Conservation (phyloP, 2,888 invertebrate genomes). For the Octonoba sinensis region DNA sequence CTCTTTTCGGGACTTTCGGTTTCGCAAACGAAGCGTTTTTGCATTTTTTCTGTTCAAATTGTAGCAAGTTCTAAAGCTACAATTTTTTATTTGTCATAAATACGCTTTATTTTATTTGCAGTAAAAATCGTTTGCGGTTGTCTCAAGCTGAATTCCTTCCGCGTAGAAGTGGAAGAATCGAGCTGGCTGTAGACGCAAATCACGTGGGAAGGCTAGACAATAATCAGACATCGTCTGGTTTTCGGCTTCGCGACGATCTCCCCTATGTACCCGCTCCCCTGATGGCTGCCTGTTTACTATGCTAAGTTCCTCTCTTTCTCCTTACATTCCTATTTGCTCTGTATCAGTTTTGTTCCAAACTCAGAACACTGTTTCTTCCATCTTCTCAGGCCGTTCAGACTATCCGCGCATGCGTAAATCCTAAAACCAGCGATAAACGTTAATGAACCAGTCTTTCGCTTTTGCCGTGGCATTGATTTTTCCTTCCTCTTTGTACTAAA, state of each 20-base stretch:
- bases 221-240: conserved; percentile 61
- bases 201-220: conserved; percentile 60
- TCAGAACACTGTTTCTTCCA: not conserved
- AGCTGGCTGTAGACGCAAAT: conserved; percentile 35
- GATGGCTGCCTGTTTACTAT: conserved; percentile 35
- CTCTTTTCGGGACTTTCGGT: too few species aligned
- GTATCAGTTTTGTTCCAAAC: conserved; percentile 47
- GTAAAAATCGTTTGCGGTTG: too few species aligned
- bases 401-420: not conserved
- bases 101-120: conserved; percentile 4
- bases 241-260: conserved; percentile 44
- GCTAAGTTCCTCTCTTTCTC: conserved; percentile 34
- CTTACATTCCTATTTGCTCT: conserved; percentile 15
- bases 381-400: not conserved
- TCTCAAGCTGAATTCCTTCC: conserved; percentile 6
- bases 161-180: conserved; percentile 1
- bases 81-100: not conserved
- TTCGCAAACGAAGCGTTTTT: too few species aligned
- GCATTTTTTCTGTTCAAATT: too few species aligned
- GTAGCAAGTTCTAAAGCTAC: too few species aligned
- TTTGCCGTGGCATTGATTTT: too few species aligned
- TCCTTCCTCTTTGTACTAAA: too few species aligned
- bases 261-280: conserved; percentile 7
- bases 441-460: too few species aligned
- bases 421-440: too few species aligned